Evolutionary conservation across 2,797 vertebrate species (phyloP), one percentile per base, ranked within the genome.

Genomic region (Buceros bicornis): DNA sequence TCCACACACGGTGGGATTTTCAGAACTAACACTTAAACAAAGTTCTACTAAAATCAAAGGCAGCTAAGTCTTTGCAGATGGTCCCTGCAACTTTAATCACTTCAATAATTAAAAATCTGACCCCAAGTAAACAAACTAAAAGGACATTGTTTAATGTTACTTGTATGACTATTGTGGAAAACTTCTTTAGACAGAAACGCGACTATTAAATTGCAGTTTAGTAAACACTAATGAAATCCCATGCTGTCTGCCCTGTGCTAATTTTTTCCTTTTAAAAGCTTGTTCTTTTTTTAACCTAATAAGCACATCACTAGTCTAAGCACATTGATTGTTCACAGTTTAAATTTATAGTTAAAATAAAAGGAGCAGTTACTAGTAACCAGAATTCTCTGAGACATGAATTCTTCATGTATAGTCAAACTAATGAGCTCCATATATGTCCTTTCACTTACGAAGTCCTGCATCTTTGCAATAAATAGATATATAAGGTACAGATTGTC

Each of bases 251-350:
- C 48, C 40, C 73, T 70, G 77, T 40, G 69, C 89, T 89, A 83
- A 42, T 94, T 90, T 91, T 96, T 90, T 90, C 85, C 70, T 93
- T 71, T 93, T 96, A 94, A 96, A 96, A 91, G 72, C 71, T 67
- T 70, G 60, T 40, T 91, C 77, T 89, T 94, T 94, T 96, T 95
- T 90, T 94, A 94, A 89, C 71, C 54, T 89, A 90, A 94, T 85
- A 91, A 79, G 31, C 45, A 87, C 19, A 89, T 95, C 64, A 48
- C 45, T 85, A 93, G 76, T 92, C 90, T 65, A 84, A 90, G 78
- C 93, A 93, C 29, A 64, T 78, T 74, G 42, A 64, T 24, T 72
- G 31, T 65, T 90, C 67, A 24, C 84, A 87, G 28, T 87, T 84
- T 66, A 81, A 94, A 88, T 72, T 56, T 73, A 87, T 19, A 80